These are phyloP conservation scores for Paracanthobrama guichenoti DNA, from an alignment of 2,113 vertebrate genomes.

Conservation along the genomic window DNA sequence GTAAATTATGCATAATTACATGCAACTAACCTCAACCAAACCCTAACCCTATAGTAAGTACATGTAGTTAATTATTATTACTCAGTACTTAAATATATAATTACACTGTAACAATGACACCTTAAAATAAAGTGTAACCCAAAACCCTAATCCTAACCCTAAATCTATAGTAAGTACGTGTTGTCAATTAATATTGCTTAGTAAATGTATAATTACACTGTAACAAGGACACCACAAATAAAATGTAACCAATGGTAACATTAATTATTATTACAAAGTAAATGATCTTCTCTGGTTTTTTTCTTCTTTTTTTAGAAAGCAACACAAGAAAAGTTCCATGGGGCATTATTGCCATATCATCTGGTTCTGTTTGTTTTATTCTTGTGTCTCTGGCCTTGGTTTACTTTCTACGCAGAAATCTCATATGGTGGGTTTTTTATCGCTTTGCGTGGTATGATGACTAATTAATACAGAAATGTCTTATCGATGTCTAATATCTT, in stretches of 20 bases:
- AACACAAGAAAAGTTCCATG: fast-evolving
- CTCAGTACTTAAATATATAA: no score
- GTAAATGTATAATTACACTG: no score
- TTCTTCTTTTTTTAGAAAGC: neutral
- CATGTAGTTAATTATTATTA: no score
- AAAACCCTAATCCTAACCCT: no score
- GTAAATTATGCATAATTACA: no score
- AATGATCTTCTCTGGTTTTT: neutral
- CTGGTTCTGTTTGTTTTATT: neutral
- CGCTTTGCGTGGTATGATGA: neutral
- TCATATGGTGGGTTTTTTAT: conserved; percentile 36
- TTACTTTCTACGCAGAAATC: conserved; percentile 7
- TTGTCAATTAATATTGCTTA: no score
- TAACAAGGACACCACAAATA: no score
- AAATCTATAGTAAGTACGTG: no score
- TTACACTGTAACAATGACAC: no score
- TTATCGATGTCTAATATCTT: neutral
- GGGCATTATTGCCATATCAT: neutral
- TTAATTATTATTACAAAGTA: neutral
- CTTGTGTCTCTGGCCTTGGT: conserved; percentile 5
- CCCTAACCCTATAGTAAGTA: no score
- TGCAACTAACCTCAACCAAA: no score
- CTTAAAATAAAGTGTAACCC: no score
- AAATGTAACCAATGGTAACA: neutral
- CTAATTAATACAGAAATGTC: neutral